These are phyloP conservation scores for Molothrus ater DNA, from an alignment of 2,797 vertebrate species.

Conservation along the genomic window DNA sequence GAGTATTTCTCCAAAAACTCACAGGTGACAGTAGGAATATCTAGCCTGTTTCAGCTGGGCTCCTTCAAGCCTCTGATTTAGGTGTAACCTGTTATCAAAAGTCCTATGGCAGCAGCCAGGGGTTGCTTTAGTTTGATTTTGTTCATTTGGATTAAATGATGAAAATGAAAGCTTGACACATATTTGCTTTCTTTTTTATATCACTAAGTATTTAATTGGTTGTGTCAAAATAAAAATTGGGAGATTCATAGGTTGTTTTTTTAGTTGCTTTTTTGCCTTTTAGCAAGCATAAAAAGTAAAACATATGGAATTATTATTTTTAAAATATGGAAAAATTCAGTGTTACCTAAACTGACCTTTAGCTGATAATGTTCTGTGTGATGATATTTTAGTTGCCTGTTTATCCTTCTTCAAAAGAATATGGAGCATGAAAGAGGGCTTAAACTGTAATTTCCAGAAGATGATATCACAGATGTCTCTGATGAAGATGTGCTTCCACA, in stretches of 20 bases:
- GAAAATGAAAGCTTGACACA: background rate
- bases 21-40: background rate
- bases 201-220: background rate
- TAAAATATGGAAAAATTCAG: background rate
- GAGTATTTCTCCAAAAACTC: background rate
- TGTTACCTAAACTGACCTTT: background rate
- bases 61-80: background rate
- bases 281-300: background rate
- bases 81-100: background rate
- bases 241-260: rapidly evolving
- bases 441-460: background rate
- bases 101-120: background rate
- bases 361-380: background rate
- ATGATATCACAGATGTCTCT: background rate
- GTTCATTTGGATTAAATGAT: background rate
- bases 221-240: background rate
- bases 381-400: background rate
- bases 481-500: background rate
- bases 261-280: background rate
- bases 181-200: background rate
- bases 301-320: background rate
- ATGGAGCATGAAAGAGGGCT: background rate
- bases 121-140: background rate
- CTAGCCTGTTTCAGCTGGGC: background rate
- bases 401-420: background rate